Conservation (phyloP, 2,888 invertebrate species). For the Temnothorax rugatulus region DNA sequence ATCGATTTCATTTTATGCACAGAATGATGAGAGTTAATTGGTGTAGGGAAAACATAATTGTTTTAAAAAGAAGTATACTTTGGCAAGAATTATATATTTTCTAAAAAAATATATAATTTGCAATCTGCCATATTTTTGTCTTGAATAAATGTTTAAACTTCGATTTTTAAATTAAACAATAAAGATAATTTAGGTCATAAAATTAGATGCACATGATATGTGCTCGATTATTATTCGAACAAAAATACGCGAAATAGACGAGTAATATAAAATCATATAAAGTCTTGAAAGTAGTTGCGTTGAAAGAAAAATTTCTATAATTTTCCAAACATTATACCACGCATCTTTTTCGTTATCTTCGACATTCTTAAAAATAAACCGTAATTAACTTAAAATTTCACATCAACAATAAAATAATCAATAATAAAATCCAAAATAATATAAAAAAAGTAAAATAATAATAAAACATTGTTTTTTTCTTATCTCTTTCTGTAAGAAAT, state of each 20-base stretch:
- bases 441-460: neutral
- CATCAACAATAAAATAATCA: neutral
- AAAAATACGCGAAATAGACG: neutral
- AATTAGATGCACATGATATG: neutral
- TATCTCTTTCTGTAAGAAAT: neutral
- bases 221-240: neutral
- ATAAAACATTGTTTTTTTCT: neutral
- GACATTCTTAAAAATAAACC: neutral
- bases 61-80: neutral
- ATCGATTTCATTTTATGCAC: neutral
- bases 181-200: neutral
- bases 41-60: neutral
- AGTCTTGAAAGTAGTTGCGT: neutral
- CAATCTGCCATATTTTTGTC: neutral
- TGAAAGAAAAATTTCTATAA: neutral
- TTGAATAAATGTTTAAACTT: neutral
- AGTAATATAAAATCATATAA: constrained; percentile 9
- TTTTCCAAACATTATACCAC: constrained; percentile 35
- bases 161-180: constrained; percentile 1
- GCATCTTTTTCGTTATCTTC: constrained; percentile 14
- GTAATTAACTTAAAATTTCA: neutral
- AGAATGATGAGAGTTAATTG: neutral
- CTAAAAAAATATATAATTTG: neutral
- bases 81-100: neutral
- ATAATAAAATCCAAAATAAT: neutral